Evolutionary conservation across 2,797 vertebrate species (phyloP).

Genomic region (Chaunax sp.): DNA sequence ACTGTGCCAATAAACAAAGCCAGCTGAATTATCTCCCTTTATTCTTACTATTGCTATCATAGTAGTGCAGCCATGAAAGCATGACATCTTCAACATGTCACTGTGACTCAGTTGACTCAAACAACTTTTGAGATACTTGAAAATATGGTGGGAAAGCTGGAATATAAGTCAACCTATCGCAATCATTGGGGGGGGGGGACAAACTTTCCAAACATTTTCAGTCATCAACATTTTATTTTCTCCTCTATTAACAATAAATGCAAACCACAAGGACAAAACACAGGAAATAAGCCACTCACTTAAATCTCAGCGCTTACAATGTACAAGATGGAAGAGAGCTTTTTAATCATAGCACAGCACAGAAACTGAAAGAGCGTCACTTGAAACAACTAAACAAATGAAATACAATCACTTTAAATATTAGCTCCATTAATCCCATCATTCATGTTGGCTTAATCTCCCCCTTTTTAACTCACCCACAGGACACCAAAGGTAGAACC

Average conservation of each 20-base stretch:
- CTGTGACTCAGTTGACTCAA: neutral
- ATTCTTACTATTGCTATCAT: too few relatives aligned
- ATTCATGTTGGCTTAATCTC: neutral
- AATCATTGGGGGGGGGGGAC: too few relatives aligned
- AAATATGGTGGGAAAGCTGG: neutral
- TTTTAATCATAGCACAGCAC: neutral
- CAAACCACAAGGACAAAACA: conserved; percentile 22
- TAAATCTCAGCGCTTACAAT: conserved; percentile 16
- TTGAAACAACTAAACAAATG: conserved; percentile 19
- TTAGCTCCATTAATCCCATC: conserved; percentile 12
- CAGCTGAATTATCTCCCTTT: too few relatives aligned
- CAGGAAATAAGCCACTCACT: conserved; percentile 1
- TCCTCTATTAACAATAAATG: conserved; percentile 40
- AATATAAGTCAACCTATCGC: neutral
- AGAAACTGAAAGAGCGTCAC: conserved; percentile 13
- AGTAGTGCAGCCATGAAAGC: too few relatives aligned
- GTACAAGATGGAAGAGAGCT: conserved; percentile 23
- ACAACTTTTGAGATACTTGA: neutral
- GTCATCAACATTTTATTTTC: conserved; percentile 61
- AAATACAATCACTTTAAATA: conserved; percentile 45
- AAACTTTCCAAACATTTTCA: neutral
- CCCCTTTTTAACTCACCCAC: neutral
- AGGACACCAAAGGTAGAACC: neutral
- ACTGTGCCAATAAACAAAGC: too few relatives aligned
- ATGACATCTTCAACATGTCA: too few relatives aligned